Percentiles rank a stretch among this genome's conserved stretches.
Conservation (phyloP, 2,113 vertebrate species). For the Calcarius ornatus region DNA sequence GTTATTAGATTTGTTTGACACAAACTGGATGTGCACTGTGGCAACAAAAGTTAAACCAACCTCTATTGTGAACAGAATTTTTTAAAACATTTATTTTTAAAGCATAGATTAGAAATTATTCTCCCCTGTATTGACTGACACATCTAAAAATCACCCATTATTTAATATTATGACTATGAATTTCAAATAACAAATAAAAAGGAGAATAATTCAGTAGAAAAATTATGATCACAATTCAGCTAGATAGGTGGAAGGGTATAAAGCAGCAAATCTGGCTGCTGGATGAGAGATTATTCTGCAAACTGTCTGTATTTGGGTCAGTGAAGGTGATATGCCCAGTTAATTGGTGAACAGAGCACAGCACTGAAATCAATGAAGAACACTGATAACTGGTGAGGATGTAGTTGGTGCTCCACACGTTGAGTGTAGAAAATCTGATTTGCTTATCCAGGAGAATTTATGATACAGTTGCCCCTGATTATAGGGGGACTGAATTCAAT, state of each 20-base stretch:
- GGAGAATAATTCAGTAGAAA: not conserved
- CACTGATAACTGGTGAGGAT: not conserved
- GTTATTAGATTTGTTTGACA: constrained; percentile 1
- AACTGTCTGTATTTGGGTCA: constrained; percentile 29
- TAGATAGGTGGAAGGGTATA: constrained; percentile 38
- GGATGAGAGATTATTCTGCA: not conserved
- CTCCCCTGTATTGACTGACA: not conserved
- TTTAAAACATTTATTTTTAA: constrained; percentile 23
- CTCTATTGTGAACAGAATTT: not conserved
- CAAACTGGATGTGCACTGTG: not conserved
- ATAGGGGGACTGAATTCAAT: not conserved
- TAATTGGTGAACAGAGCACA: constrained; percentile 21
- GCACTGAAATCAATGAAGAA: constrained; percentile 4
- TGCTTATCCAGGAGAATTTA: not conserved
- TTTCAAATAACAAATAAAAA: not conserved
- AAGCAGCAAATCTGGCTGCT: constrained; percentile 12
- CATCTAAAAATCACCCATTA: not conserved
- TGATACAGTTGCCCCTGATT: not conserved
- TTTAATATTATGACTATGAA: not conserved
- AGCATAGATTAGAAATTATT: constrained; percentile 4
- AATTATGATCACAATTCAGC: not conserved
- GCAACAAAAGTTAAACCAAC: not conserved
- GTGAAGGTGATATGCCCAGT: constrained; percentile 11
- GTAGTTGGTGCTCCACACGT: not conserved
- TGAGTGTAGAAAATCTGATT: not conserved